Conservation (phyloP, 64 coral and sea anemone genomes). For the Dendronephthya gigantea region DNA sequence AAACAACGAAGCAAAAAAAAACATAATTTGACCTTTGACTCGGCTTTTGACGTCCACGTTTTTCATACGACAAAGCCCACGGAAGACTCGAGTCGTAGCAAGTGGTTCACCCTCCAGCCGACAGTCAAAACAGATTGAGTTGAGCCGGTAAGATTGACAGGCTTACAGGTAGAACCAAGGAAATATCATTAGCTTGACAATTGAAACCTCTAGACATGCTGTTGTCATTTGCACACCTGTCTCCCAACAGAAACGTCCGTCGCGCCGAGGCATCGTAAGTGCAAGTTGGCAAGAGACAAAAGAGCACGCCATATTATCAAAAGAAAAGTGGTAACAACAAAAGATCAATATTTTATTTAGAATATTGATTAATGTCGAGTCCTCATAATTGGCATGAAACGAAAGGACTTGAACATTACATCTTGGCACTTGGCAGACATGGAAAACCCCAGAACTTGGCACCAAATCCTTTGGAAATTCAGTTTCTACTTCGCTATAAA, state of each 20-base stretch:
- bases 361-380: too few species aligned
- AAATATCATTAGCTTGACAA: background rate
- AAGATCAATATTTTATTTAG: background rate
- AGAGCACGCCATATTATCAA: background rate
- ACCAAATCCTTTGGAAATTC: background rate
- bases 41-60: background rate
- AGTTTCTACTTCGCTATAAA: background rate
- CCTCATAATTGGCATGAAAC: background rate
- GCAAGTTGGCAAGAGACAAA: background rate
- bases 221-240: background rate
- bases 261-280: background rate
- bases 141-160: too few species aligned
- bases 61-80: background rate
- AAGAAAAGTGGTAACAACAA: background rate
- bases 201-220: background rate
- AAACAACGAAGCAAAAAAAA: too few species aligned
- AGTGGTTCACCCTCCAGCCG: too few species aligned
- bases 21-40: background rate
- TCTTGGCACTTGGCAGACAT: background rate
- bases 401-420: background rate
- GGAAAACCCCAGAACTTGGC: background rate
- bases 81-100: background rate
- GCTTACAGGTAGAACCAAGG: background rate
- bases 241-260: background rate
- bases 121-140: too few species aligned